phyloP scores from a whole-genome alignment of 1,140 invertebrate species.

The Diuraphis noxia region DNA sequence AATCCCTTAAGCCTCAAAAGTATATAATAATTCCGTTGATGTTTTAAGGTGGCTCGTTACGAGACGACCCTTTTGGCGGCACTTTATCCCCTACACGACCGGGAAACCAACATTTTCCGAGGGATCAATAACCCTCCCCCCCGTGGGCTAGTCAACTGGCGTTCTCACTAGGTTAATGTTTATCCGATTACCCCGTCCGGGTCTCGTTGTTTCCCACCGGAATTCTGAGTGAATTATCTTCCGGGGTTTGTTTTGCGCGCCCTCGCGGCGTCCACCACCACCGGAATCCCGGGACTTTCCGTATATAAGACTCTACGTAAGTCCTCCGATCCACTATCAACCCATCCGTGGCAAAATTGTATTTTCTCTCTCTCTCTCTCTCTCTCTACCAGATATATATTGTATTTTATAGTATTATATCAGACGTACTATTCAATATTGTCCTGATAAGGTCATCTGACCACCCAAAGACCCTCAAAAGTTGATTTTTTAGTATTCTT shows the following conservation, averaged over 20 bases:
- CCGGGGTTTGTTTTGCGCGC: slow-evolving; percentile 45
- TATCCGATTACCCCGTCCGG: slow-evolving; percentile 53
- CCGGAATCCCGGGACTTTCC: slow-evolving; percentile 30
- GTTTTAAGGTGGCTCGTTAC: slow-evolving; percentile 49
- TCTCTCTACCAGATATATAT: background rate
- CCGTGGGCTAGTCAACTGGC: background rate
- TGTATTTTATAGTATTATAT: background rate
- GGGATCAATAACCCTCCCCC: slow-evolving; percentile 48
- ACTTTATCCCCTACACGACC: slow-evolving; percentile 20
- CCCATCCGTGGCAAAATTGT: background rate
- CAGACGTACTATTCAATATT: background rate
- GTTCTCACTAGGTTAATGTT: slow-evolving; percentile 51
- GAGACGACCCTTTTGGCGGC: slow-evolving; percentile 19
- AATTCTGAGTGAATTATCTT: slow-evolving; percentile 53
- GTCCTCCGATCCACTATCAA: slow-evolving; percentile 17
- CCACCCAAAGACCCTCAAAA: background rate
- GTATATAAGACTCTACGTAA: background rate
- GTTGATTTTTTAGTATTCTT: background rate
- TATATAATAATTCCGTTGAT: slow-evolving; percentile 39
- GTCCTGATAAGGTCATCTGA: background rate
- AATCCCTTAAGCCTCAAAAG: background rate
- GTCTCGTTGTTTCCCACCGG: slow-evolving; percentile 48
- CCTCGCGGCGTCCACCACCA: background rate
- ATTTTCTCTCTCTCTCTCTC: background rate
- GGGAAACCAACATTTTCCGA: slow-evolving; percentile 26